Evolutionary conservation across 1,140 invertebrate genomes (phyloP).

Genomic region (Drosophila varians): DNA sequence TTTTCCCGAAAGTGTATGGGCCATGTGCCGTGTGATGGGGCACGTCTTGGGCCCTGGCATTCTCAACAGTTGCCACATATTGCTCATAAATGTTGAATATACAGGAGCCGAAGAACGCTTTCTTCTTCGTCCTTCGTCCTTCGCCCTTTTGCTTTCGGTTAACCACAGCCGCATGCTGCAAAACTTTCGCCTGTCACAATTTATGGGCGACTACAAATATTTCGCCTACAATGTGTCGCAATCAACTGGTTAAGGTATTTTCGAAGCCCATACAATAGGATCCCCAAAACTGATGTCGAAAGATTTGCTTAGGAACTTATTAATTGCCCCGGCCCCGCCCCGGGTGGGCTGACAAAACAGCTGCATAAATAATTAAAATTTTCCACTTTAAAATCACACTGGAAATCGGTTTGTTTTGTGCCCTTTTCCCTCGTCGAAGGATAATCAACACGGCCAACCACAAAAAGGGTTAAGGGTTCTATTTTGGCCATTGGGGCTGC

Average conservation of each 20-base stretch:
- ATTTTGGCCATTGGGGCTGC: conserved; percentile 6
- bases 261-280: not conserved
- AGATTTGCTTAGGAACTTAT: conserved; percentile 59
- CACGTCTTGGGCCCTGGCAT: conserved; percentile 47
- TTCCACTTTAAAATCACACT: conserved; percentile 63
- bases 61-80: conserved; percentile 75
- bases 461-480: conserved; percentile 49
- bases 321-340: conserved; percentile 60
- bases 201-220: conserved; percentile 35
- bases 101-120: not conserved
- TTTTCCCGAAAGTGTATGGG: not conserved
- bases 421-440: conserved; percentile 9
- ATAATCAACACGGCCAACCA: conserved; percentile 49
- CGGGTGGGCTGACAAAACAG: conserved; percentile 51
- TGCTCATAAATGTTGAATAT: conserved; percentile 76
- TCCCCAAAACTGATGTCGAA: conserved; percentile 5
- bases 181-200: conserved; percentile 68
- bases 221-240: conserved; percentile 43
- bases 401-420: conserved; percentile 61
- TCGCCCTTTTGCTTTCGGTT: conserved; percentile 19
- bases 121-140: not conserved
- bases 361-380: conserved; percentile 76
- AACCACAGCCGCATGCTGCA: conserved; percentile 63
- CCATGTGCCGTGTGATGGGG: conserved; percentile 4
- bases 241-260: conserved; percentile 63